Conservation (phyloP, 2,797 vertebrate genomes). For the Hippopotamyrus pictus region DNA sequence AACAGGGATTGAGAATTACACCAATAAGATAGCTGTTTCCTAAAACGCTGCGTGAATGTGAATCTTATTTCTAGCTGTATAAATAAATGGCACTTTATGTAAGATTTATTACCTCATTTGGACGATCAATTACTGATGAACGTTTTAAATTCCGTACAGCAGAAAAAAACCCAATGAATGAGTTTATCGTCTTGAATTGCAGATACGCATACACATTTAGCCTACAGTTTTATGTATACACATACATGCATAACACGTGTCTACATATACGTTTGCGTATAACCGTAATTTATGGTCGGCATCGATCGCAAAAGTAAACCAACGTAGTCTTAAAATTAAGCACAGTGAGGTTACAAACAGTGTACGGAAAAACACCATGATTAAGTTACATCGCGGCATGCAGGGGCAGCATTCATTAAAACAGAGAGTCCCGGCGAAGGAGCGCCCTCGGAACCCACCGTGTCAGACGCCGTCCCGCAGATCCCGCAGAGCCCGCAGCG, state of each 20-base stretch:
- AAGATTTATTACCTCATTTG: background rate
- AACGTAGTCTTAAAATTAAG: background rate
- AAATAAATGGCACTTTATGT: background rate
- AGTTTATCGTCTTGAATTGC: background rate
- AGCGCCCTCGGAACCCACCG: background rate
- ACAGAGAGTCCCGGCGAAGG: background rate
- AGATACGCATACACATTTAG: background rate
- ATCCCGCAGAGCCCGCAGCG: conserved; percentile 27
- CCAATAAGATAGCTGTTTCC: background rate
- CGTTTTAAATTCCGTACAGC: background rate
- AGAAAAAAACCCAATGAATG: background rate
- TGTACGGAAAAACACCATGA: background rate
- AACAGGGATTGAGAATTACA: background rate
- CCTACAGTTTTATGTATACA: background rate
- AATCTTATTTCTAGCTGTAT: background rate
- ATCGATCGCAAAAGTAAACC: background rate
- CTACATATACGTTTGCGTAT: background rate
- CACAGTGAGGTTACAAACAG: background rate
- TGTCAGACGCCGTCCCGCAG: conserved; percentile 22
- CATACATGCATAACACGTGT: background rate
- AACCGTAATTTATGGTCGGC: background rate
- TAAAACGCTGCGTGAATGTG: background rate
- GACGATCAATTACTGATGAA: background rate
- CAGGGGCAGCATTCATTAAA: background rate
- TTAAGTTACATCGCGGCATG: background rate